Percentiles rank a stretch among this genome's conserved stretches.
These are phyloP conservation scores for Spinibarbus caldwelli DNA, from an alignment of 2,797 vertebrate species.

Conservation along the genomic window DNA sequence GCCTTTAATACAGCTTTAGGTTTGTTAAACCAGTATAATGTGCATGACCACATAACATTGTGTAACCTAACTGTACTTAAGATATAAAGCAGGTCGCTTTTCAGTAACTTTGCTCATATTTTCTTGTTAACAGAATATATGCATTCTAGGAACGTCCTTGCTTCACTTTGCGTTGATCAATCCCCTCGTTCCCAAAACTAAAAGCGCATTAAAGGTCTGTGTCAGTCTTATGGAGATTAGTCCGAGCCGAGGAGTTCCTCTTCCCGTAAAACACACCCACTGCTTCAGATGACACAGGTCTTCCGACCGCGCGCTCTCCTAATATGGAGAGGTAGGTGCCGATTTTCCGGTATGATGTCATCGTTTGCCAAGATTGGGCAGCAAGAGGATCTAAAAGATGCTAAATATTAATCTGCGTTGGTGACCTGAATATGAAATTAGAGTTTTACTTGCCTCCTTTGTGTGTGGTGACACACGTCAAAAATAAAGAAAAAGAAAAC, in stretches of 20 bases:
- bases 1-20: not conserved
- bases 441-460: not conserved
- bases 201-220: not conserved
- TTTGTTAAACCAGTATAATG: not conserved
- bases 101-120: not conserved
- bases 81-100: not conserved
- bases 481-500: not conserved
- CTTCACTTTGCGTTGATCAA: not conserved
- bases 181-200: not conserved
- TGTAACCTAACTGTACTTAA: not conserved
- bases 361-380: conserved; percentile 56
- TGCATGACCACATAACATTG: too few relatives aligned
- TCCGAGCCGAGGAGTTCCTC: conserved; percentile 53
- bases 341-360: conserved; percentile 76
- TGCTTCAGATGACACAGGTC: conserved; percentile 67
- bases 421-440: conserved; percentile 16
- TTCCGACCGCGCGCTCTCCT: conserved; percentile 71
- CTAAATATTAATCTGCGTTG: conserved; percentile 37
- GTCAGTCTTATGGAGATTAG: conserved; percentile 29
- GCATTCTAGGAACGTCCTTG: not conserved
- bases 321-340: conserved; percentile 71
- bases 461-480: not conserved
- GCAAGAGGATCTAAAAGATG: conserved; percentile 50
- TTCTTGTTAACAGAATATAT: not conserved
- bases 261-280: conserved; percentile 78